These are phyloP conservation scores for Grus americana DNA, from an alignment of 2,113 vertebrate species.

Conservation along the genomic window DNA sequence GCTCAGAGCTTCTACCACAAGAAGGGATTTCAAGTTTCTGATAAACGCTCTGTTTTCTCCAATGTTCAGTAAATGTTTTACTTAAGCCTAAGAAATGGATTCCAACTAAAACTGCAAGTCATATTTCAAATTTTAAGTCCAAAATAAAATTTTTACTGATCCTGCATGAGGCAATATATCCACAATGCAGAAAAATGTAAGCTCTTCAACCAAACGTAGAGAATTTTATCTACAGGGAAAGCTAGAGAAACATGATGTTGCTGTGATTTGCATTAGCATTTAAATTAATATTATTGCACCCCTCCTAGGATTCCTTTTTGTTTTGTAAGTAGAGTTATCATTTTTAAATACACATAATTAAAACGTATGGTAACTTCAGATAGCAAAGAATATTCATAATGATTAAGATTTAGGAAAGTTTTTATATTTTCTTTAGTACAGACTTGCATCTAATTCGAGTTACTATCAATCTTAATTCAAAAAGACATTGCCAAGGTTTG, in stretches of 20 bases:
- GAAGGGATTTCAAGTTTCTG: slow-evolving; percentile 1
- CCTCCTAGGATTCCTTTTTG: slow-evolving; percentile 41
- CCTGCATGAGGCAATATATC: slow-evolving; percentile 10
- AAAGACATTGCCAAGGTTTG: slow-evolving; percentile 71
- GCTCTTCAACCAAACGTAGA: slow-evolving; percentile 32
- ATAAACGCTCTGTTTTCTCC: slow-evolving; percentile 6
- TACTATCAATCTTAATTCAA: slow-evolving; percentile 28
- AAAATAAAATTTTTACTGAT: slow-evolving; percentile 7
- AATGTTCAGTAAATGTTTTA: not conserved
- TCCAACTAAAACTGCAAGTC: slow-evolving; percentile 30
- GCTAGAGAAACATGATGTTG: slow-evolving; percentile 45
- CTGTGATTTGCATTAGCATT: slow-evolving; percentile 41
- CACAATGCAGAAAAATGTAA: slow-evolving; percentile 46
- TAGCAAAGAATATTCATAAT: slow-evolving; percentile 53
- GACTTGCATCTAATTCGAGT: not conserved
- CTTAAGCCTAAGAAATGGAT: slow-evolving; percentile 12
- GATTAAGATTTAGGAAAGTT: slow-evolving; percentile 32
- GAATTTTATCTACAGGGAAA: slow-evolving; percentile 48
- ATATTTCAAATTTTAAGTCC: slow-evolving; percentile 10
- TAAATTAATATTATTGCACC: slow-evolving; percentile 61
- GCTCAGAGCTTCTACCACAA: not conserved
- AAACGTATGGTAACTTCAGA: slow-evolving; percentile 46
- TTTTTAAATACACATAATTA: slow-evolving; percentile 44
- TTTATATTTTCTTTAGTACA: slow-evolving; percentile 49
- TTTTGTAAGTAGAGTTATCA: slow-evolving; percentile 31